These are phyloP conservation scores for Horisme vitalbata DNA, from an alignment of 2,888 invertebrate genomes.

Conservation along the genomic window DNA sequence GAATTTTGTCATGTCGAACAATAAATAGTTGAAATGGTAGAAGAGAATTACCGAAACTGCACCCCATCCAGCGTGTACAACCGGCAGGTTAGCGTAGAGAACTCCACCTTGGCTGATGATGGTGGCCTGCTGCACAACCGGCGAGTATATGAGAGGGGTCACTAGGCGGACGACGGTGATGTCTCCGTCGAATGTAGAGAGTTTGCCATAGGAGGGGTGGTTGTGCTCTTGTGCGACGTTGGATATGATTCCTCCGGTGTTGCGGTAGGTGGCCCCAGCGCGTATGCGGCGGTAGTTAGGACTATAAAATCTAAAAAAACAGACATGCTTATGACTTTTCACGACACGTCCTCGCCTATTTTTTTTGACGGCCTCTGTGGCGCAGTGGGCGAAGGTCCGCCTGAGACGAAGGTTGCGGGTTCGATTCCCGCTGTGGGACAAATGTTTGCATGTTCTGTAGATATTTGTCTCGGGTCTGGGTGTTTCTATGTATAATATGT, in stretches of 20 bases:
- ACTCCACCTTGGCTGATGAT: slow-evolving; percentile 31
- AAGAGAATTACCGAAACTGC: slow-evolving; percentile 30
- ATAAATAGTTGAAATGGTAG: background rate
- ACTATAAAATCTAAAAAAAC: slow-evolving; percentile 10
- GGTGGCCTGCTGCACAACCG: slow-evolving; percentile 17
- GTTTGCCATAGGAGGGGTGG: slow-evolving; percentile 27
- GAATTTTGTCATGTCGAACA: no score
- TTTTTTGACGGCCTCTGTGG: no score
- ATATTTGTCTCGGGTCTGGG: no score
- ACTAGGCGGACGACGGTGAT: slow-evolving; percentile 29
- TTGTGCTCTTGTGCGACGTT: slow-evolving; percentile 4
- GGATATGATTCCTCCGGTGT: slow-evolving; percentile 19
- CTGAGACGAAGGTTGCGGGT: no score
- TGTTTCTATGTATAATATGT: no score
- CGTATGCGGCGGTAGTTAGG: slow-evolving; percentile 26
- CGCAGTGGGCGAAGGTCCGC: no score
- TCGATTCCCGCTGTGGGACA: no score
- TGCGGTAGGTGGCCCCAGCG: slow-evolving; percentile 24
- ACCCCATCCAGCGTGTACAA: slow-evolving; percentile 39
- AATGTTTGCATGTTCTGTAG: no score
- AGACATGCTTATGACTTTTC: no score
- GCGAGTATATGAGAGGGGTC: slow-evolving; percentile 14
- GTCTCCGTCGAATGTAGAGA: slow-evolving; percentile 33
- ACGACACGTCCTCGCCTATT: no score
- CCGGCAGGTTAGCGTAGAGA: slow-evolving; percentile 26